Conservation (phyloP, 2,113 vertebrate genomes). For the Hippocampus abdominalis region DNA sequence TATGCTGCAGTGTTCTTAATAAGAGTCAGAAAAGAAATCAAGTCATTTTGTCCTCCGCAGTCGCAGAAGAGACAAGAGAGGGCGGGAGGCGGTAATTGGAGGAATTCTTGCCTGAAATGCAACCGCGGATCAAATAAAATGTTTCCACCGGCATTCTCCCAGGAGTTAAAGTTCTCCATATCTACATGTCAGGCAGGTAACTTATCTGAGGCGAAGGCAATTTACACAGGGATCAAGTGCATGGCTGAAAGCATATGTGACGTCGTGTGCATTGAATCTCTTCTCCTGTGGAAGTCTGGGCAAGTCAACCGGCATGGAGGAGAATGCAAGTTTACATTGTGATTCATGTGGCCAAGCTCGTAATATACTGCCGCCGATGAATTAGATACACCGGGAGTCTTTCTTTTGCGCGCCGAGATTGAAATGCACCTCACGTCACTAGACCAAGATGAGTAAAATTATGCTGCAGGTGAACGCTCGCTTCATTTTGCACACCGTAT, state of each 20-base stretch:
- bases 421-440: conserved; percentile 18
- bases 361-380: conserved; percentile 40
- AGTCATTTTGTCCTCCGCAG: conserved; percentile 23
- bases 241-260: conserved; percentile 62
- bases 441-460: conserved; percentile 15
- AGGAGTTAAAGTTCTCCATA: conserved; percentile 55
- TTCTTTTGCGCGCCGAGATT: conserved; percentile 21
- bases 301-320: conserved; percentile 48
- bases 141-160: conserved; percentile 56
- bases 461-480: conserved; percentile 15
- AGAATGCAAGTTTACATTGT: conserved; percentile 44
- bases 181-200: conserved; percentile 67
- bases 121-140: conserved; percentile 59
- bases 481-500: conserved; percentile 1
- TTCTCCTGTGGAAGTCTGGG: conserved; percentile 26
- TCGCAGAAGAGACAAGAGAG: conserved; percentile 26
- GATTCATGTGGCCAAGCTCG: conserved; percentile 40
- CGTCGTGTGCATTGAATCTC: conserved; percentile 50
- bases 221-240: conserved; percentile 70
- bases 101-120: conserved; percentile 50
- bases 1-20: conserved; percentile 34
- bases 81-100: conserved; percentile 32
- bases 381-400: conserved; percentile 28
- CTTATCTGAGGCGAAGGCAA: conserved; percentile 67
- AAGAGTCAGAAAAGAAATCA: conserved; percentile 27